Conservation (phyloP, 2,888 invertebrate species). For the Amitus sp. region DNA sequence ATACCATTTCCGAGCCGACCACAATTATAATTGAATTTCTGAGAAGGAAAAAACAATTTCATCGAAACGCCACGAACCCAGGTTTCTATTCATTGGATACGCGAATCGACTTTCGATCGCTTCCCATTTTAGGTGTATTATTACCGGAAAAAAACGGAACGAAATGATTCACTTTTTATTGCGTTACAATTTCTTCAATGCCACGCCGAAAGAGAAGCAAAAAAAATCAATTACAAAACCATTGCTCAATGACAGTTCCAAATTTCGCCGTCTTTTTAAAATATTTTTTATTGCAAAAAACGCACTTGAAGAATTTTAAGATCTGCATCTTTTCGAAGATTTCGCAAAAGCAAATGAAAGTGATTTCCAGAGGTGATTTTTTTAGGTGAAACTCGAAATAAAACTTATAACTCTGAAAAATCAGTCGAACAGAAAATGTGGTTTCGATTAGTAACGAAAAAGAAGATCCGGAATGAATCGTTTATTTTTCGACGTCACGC, state of each 20-base stretch:
- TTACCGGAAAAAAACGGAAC: not conserved
- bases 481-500: conserved; percentile 41
- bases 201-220: conserved; percentile 10
- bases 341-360: no score
- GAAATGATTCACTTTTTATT: not conserved
- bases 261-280: no score
- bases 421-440: no score
- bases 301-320: no score
- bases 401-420: no score
- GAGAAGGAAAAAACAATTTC: conserved; percentile 21
- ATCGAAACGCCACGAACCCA: conserved; percentile 3
- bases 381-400: no score
- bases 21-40: conserved; percentile 39
- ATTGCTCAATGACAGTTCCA: no score
- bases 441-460: conserved; percentile 18
- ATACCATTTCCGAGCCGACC: conserved; percentile 16
- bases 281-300: no score
- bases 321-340: no score
- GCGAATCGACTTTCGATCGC: conserved; percentile 27
- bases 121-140: conserved; percentile 18
- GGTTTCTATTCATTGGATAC: conserved; percentile 22
- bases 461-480: conserved; percentile 52
- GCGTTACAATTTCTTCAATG: no score
- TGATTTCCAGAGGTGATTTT: no score
- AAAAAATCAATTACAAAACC: conserved; percentile 22